Base-by-base conservation (phyloP, 2,113 vertebrate species). In the Megaceryle torquata region DNA sequence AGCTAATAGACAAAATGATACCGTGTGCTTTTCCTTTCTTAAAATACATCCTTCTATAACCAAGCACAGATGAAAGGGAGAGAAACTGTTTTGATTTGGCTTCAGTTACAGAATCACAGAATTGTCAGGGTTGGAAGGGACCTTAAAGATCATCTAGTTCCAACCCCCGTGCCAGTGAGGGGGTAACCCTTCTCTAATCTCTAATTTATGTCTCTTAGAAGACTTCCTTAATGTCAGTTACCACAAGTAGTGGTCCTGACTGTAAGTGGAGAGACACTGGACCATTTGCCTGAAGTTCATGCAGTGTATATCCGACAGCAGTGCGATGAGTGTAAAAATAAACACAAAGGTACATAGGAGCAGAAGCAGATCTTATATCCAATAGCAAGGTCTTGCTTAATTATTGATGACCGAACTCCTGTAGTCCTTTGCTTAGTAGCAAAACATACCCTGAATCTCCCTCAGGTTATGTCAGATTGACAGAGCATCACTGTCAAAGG, bases 331-430 rank as follows among this genome's bases (percentile, higher is more conserved):
- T 44, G 28, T 63, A 63, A 90, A 88, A 88, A 88, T 37, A 89
- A 72, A 80, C 21, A 57, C 79, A 48, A 28, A 65, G 0, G 0
- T 77, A 39, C 57, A 25, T 8, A 78, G 46, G n/a, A 82, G 43
- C 46, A 84, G 82, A 79, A 65, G 51, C 82, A 88, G 72, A 77
- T 89, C 89, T 88, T 93, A 63, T 56, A 75, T 89, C 88, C 64
- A 74, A 11, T 79, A 90, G 68, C 84, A 85, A 76, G 95, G 51
- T 65, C 59, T 39, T 8, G 2, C 41, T 95, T 81, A 96, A 97
- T 96, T 93, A 96, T 92, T 95, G 74, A 96, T 94, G 87, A 33
- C 53, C 64, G 48, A 83, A 95, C 75, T 77, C 86, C 93, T 84
- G 92, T 89, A 70, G 59, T 63, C 67, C 88, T 95, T 88, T 63